Evolutionary conservation across 2,797 vertebrate genomes (phyloP).

Genomic region (Rhinogobio ventralis): DNA sequence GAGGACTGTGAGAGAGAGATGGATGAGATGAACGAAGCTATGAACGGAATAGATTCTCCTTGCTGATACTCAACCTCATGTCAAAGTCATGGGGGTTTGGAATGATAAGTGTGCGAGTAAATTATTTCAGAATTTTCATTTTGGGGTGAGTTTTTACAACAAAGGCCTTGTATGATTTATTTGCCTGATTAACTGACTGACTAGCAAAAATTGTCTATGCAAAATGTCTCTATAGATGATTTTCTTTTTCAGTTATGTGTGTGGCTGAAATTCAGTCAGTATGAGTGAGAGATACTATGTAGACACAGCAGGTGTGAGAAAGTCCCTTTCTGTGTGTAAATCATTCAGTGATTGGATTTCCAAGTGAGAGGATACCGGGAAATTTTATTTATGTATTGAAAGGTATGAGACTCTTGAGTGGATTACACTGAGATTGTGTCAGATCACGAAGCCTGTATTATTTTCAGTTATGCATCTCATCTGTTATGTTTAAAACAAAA

Average conservation of each 20-base stretch:
- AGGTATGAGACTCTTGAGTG: constrained; percentile 27
- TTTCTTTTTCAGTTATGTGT: background rate
- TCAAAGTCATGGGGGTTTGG: background rate
- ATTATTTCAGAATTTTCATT: background rate
- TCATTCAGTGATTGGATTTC: constrained; percentile 37
- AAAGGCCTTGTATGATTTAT: constrained; percentile 20
- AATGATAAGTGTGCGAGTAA: background rate
- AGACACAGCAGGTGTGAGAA: constrained; percentile 10
- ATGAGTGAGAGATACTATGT: background rate
- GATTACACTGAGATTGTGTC: constrained; percentile 51
- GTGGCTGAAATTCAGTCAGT: constrained; percentile 16
- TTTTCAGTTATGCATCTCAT: background rate
- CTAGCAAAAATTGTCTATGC: constrained; percentile 5
- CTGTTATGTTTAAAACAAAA: constrained; percentile 5
- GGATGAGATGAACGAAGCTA: constrained; percentile 75
- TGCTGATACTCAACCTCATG: constrained; percentile 61
- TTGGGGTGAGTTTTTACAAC: constrained; percentile 3
- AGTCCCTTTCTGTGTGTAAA: background rate
- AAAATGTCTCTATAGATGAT: background rate
- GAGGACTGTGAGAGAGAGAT: constrained; percentile 83
- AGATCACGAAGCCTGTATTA: constrained; percentile 30
- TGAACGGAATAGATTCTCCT: constrained; percentile 73
- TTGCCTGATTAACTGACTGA: constrained; percentile 4
- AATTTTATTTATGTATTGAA: constrained; percentile 29
- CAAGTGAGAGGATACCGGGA: background rate